phyloP scores from a whole-genome alignment of 1,140 invertebrate species.

The Drosophila oshimai region DNA sequence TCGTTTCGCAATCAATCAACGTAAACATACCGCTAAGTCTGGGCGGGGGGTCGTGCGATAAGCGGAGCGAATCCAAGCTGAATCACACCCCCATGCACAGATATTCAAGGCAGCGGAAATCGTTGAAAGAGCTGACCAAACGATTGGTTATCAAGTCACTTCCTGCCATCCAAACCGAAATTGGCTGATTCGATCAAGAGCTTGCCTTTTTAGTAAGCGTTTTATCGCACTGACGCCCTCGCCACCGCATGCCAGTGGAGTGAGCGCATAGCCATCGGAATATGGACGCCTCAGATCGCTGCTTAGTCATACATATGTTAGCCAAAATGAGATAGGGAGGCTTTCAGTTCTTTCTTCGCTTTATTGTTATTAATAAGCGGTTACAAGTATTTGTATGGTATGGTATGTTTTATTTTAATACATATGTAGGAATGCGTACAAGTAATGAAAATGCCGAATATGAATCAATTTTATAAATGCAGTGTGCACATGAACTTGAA shows the following conservation, averaged over 20 bases:
- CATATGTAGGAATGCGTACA: slow-evolving; percentile 61
- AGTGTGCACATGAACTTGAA: slow-evolving; percentile 61
- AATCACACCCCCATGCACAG: slow-evolving; percentile 28
- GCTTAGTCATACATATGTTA: slow-evolving; percentile 30
- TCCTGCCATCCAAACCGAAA: slow-evolving; percentile 13
- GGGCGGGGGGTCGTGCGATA: slow-evolving; percentile 26
- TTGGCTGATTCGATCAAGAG: slow-evolving; percentile 2
- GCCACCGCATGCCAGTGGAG: slow-evolving; percentile 17
- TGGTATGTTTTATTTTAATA: slow-evolving; percentile 47
- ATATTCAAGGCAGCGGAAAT: neutral
- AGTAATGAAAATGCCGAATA: slow-evolving; percentile 53
- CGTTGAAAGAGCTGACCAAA: neutral
- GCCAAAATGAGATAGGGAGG: neutral
- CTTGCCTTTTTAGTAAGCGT: slow-evolving; percentile 14
- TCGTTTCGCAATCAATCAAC: slow-evolving; percentile 28
- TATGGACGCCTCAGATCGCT: neutral
- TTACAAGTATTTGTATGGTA: slow-evolving; percentile 68
- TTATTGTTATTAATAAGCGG: slow-evolving; percentile 61
- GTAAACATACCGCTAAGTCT: slow-evolving; percentile 13
- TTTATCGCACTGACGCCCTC: slow-evolving; percentile 31
- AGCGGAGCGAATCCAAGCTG: neutral
- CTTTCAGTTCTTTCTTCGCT: slow-evolving; percentile 72
- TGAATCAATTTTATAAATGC: slow-evolving; percentile 45
- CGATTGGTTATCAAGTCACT: slow-evolving; percentile 22
- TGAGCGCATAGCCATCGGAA: slow-evolving; percentile 16